These are phyloP conservation scores for Xestia ashworthii DNA, from an alignment of 2,888 invertebrate genomes.

Conservation along the genomic window DNA sequence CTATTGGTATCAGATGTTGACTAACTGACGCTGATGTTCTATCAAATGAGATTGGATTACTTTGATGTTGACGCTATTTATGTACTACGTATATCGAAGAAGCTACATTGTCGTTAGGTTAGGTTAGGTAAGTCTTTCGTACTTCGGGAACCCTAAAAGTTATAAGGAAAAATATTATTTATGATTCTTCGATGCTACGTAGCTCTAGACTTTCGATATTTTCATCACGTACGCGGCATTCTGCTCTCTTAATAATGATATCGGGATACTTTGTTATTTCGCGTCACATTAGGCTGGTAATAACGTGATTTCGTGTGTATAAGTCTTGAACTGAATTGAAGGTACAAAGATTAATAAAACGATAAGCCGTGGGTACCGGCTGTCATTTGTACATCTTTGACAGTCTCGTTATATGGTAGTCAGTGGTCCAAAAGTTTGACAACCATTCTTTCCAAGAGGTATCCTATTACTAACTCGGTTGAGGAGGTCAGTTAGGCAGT, in stretches of 20 bases:
- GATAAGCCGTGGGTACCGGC: too few relatives aligned
- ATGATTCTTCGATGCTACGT: slow-evolving; percentile 10
- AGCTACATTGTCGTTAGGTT: slow-evolving; percentile 8
- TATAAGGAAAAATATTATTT: slow-evolving; percentile 26
- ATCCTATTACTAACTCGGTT: too few relatives aligned
- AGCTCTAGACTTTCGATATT: slow-evolving; percentile 13
- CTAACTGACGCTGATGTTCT: not conserved
- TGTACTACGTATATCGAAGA: not conserved
- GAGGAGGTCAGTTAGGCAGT: too few relatives aligned
- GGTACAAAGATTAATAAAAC: not conserved
- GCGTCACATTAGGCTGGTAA: not conserved
- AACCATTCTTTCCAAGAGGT: too few relatives aligned
- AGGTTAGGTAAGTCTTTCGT: too few relatives aligned
- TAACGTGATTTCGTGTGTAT: not conserved
- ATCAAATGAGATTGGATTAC: not conserved
- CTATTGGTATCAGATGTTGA: not conserved
- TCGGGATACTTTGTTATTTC: not conserved
- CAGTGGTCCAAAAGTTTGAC: too few relatives aligned
- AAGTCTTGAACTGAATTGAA: not conserved
- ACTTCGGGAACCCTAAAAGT: slow-evolving; percentile 24
- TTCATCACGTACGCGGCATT: slow-evolving; percentile 33
- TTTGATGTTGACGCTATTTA: not conserved
- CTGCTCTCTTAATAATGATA: not conserved
- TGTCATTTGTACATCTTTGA: too few relatives aligned
- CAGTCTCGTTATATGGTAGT: too few relatives aligned